Evolutionary conservation across 2,113 vertebrate genomes (phyloP).

Genomic region (Oenanthe melanoleuca): DNA sequence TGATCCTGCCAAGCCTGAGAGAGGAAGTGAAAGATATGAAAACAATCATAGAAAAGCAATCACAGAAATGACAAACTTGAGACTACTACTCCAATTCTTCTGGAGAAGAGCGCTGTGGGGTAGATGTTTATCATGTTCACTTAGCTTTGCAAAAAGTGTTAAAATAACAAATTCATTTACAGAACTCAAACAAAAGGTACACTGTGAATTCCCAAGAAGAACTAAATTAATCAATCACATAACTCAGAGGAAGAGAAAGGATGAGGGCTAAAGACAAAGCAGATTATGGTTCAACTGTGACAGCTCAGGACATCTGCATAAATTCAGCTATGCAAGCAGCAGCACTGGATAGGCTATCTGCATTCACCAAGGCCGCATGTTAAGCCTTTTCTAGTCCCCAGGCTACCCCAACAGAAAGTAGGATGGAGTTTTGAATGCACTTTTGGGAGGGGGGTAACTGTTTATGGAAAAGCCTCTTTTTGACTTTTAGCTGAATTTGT

Average conservation of each 20-base stretch:
- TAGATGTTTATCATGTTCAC: background rate
- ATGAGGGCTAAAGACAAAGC: background rate
- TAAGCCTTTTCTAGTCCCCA: background rate
- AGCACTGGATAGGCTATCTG: background rate
- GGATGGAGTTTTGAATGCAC: background rate
- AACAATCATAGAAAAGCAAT: background rate
- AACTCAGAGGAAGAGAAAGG: background rate
- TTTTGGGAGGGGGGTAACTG: rapidly evolving
- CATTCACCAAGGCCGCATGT: background rate
- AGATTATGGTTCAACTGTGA: background rate
- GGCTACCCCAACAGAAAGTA: background rate
- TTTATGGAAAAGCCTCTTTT: background rate
- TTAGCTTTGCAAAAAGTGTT: conserved; percentile 8
- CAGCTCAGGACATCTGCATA: background rate
- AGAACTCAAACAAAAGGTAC: background rate
- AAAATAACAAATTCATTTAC: background rate
- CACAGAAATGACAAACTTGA: background rate
- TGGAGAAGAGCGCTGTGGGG: background rate
- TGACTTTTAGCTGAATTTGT: background rate
- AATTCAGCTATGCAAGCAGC: background rate
- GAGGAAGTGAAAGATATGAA: background rate
- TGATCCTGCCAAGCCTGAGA: background rate
- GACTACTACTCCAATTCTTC: background rate
- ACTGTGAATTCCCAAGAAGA: background rate
- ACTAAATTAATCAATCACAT: background rate